These are phyloP conservation scores for Chloroceryle aenea DNA, from an alignment of 2,113 vertebrate species.

Conservation along the genomic window DNA sequence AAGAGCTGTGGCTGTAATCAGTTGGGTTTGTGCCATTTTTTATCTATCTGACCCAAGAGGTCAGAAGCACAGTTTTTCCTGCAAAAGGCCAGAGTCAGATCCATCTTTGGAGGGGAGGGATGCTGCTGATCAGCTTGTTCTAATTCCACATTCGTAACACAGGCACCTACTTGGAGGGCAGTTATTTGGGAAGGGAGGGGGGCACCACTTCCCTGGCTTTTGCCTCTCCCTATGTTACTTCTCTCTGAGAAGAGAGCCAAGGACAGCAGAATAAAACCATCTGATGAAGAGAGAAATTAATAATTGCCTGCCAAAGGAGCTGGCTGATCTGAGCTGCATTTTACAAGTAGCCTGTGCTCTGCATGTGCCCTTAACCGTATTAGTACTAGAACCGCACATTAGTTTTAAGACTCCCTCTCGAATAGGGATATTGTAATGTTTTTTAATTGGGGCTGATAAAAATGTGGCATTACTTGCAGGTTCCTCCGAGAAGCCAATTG, in stretches of 20 bases:
- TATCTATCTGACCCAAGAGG: neutral
- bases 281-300: slow-evolving; percentile 43
- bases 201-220: neutral
- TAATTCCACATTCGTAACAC: neutral
- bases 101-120: neutral
- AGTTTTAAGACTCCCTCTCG: slow-evolving; percentile 73
- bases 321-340: slow-evolving; percentile 63
- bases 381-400: slow-evolving; percentile 51
- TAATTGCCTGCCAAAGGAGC: slow-evolving; percentile 36
- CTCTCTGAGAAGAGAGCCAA: neutral
- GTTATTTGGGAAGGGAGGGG: neutral
- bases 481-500: slow-evolving; percentile 78
- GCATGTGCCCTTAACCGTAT: slow-evolving; percentile 42
- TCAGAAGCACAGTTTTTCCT: neutral
- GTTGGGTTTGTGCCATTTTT: neutral
- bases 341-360: slow-evolving; percentile 52
- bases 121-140: neutral
- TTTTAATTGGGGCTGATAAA: slow-evolving; percentile 82
- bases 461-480: slow-evolving; percentile 73
- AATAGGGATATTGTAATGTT: slow-evolving; percentile 61
- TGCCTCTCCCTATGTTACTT: neutral
- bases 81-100: neutral
- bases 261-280: slow-evolving; percentile 17
- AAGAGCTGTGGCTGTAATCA: neutral
- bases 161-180: rapidly evolving